phyloP scores from a whole-genome alignment of 2,797 vertebrate genomes.

The Crax fasciolata region DNA sequence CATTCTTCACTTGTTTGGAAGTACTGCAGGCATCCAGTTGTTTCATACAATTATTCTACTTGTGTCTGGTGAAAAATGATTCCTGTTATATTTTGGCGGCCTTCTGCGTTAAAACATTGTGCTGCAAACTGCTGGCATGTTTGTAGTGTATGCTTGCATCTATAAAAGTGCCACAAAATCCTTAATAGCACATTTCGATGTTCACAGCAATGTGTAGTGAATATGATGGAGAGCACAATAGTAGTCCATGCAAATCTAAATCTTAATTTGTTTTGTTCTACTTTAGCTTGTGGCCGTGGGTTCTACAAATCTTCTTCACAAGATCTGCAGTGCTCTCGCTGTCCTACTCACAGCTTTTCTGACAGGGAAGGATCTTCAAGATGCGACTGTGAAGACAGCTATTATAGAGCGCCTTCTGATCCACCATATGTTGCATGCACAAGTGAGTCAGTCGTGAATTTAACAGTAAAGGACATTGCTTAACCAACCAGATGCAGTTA shows the following conservation, averaged over 20 bases:
- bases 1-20: not conserved
- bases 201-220: not conserved
- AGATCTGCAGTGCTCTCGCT: conserved; percentile 97
- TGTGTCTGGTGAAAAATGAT: conserved; percentile 3
- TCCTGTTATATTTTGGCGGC: not conserved
- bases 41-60: not conserved
- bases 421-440: conserved; percentile 95
- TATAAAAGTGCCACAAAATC: conserved; percentile 16
- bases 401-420: conserved; percentile 94
- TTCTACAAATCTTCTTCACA: conserved; percentile 99
- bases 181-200: not conserved
- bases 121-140: not conserved
- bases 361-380: conserved; percentile 96
- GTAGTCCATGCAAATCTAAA: not conserved
- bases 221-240: not conserved
- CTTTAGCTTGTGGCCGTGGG: conserved; percentile 93
- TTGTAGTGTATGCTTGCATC: not conserved
- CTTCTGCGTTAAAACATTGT: not conserved
- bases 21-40: not conserved
- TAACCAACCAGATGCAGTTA: conserved; percentile 35
- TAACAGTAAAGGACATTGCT: conserved; percentile 51
- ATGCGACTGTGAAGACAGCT: conserved; percentile 97
- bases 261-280: conserved; percentile 55
- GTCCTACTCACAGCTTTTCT: conserved; percentile 95
- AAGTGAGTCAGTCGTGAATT: conserved; percentile 87